phyloP scores from a whole-genome alignment of 2,113 vertebrate genomes.

The Columba livia region DNA sequence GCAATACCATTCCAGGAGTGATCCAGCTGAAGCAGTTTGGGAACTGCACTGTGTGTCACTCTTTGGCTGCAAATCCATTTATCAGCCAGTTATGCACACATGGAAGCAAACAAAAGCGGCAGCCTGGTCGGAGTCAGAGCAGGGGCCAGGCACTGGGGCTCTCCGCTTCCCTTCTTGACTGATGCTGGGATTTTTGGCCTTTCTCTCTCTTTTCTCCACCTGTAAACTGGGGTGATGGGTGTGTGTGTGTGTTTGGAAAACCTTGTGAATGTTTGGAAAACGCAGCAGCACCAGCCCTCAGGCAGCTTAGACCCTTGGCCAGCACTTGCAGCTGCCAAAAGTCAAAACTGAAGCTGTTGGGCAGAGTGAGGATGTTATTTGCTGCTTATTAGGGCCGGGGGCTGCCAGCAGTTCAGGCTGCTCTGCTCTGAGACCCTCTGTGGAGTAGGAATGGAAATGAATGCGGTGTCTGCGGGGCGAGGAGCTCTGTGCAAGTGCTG shows the following conservation, averaged over 20 bases:
- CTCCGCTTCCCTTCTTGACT: neutral
- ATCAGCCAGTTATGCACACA: neutral
- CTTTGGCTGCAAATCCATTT: slow-evolving; percentile 42
- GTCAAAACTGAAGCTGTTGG: neutral
- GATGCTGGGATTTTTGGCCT: neutral
- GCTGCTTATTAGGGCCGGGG: accelerated
- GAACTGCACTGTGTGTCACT: slow-evolving; percentile 40
- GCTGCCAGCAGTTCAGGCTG: neutral
- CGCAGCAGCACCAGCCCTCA: neutral
- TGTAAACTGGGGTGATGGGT: neutral
- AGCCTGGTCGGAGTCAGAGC: neutral
- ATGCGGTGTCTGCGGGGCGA: accelerated
- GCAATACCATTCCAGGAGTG: neutral
- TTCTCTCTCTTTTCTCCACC: neutral
- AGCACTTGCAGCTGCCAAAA: neutral
- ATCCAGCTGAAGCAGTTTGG: slow-evolving; percentile 14
- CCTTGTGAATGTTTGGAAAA: neutral
- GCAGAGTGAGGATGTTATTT: neutral
- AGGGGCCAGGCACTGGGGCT: neutral
- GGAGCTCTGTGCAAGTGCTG: neutral
- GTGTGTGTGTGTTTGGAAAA: neutral
- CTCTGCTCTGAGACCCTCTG: neutral
- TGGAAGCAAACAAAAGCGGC: slow-evolving; percentile 25
- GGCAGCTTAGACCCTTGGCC: neutral
- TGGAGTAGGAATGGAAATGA: neutral